Percentiles rank a stretch among this genome's conserved stretches.
These are phyloP conservation scores for Venustoraphidia nigricollis DNA, from an alignment of 2,888 invertebrate species.

Conservation along the genomic window DNA sequence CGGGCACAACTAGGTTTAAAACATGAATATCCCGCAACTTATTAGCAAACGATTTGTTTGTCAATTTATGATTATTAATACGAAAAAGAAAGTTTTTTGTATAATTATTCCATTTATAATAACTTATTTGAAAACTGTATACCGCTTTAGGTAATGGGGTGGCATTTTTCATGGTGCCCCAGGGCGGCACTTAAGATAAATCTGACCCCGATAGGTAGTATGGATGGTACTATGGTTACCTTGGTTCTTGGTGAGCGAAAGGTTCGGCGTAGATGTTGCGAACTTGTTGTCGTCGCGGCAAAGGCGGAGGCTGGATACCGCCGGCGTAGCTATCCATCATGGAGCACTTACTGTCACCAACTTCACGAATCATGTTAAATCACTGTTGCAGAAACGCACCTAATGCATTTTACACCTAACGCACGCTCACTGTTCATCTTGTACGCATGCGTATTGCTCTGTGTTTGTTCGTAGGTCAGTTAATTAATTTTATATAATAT, in stretches of 20 bases:
- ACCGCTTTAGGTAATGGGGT: too few relatives aligned
- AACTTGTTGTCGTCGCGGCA: conserved; percentile 43
- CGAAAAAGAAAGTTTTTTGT: too few relatives aligned
- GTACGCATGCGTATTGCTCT: conserved; percentile 18
- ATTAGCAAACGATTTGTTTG: too few relatives aligned
- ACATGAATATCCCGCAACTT: conserved; percentile 10
- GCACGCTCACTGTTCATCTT: conserved; percentile 20
- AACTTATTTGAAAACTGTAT: too few relatives aligned
- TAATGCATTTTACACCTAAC: conserved; percentile 13
- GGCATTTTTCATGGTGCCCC: too few relatives aligned
- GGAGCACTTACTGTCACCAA: conserved; percentile 21
- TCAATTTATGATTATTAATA: too few relatives aligned
- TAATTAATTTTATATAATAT: too few relatives aligned
- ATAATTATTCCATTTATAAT: too few relatives aligned
- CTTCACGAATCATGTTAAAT: conserved; percentile 27
- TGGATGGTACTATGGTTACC: conserved; percentile 18
- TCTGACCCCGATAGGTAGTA: too few relatives aligned
- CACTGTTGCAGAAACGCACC: conserved; percentile 1
- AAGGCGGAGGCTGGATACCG: conserved; percentile 43
- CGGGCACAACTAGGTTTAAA: neutral
- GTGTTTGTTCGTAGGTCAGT: too few relatives aligned
- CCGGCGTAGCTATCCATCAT: conserved; percentile 47
- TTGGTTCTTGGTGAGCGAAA: conserved; percentile 38
- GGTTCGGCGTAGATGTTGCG: conserved; percentile 51
- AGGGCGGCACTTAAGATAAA: too few relatives aligned